Conservation (phyloP, 64 coral and sea anemone species). For the Montipora capricornis region DNA sequence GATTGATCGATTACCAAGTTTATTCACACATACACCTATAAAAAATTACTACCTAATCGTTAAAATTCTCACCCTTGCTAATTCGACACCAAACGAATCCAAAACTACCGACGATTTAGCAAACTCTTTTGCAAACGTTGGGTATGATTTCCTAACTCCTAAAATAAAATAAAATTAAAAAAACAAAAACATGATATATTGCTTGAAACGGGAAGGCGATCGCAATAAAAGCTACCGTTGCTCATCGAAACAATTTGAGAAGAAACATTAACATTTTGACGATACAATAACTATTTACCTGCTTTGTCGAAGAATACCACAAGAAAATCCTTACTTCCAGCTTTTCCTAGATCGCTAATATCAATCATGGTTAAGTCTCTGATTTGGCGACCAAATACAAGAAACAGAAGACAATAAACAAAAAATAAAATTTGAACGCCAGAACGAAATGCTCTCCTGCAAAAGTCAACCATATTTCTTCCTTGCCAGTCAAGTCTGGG, state of each 20-base stretch:
- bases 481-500: not conserved
- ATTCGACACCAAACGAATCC: conserved; percentile 54
- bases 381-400: not conserved
- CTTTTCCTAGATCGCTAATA: conserved; percentile 11
- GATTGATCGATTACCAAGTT: no score
- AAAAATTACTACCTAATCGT: not conserved
- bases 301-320: conserved; percentile 52
- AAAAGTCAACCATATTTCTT: not conserved
- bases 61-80: conserved; percentile 19
- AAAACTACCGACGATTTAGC: conserved; percentile 27
- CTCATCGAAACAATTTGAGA: not conserved
- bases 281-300: conserved; percentile 11
- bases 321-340: conserved; percentile 17
- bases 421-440: not conserved
- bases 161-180: not conserved
- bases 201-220: not conserved
- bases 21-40: not conserved
- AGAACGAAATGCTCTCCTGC: not conserved
- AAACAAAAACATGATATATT: not conserved
- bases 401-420: not conserved
- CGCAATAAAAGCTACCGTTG: not conserved
- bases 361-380: not conserved
- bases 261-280: not conserved
- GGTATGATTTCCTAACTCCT: conserved; percentile 42
- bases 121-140: conserved; percentile 29